A percentile compares a stretch with the other conserved stretches of the same genome.
These are phyloP conservation scores for Hoplodrina blanda DNA, from an alignment of 2,888 invertebrate species.

Conservation along the genomic window DNA sequence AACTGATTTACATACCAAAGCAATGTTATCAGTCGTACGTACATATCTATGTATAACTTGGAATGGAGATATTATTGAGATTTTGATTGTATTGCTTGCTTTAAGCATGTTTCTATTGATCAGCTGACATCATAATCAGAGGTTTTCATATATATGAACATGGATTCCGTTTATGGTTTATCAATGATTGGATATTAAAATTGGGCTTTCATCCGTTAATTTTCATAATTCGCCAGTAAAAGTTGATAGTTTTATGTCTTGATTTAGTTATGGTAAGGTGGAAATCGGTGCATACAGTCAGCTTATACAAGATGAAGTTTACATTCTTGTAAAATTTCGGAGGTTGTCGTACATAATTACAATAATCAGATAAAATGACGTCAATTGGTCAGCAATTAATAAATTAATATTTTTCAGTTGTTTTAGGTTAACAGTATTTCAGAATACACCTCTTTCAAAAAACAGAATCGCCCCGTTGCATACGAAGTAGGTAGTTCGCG, in stretches of 20 bases:
- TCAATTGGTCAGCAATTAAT: no score
- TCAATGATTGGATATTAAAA: slow-evolving; percentile 26
- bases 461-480: no score
- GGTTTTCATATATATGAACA: slow-evolving; percentile 4
- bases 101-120: slow-evolving; percentile 14
- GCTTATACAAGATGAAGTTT: no score
- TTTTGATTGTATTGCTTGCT: slow-evolving; percentile 45
- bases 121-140: slow-evolving; percentile 31
- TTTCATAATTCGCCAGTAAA: slow-evolving; percentile 5
- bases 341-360: no score
- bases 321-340: no score
- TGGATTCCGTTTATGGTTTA: slow-evolving; percentile 15
- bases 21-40: slow-evolving; percentile 47
- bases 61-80: slow-evolving; percentile 38
- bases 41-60: slow-evolving; percentile 39
- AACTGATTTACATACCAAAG: slow-evolving; percentile 62
- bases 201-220: neutral
- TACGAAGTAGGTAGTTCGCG: no score
- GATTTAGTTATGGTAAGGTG: neutral
- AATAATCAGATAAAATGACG: no score
- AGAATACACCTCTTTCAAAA: no score
- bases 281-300: neutral
- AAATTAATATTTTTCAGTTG: no score
- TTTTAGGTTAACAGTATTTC: no score
- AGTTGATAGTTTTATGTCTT: neutral